Base-by-base conservation (phyloP, 2,113 vertebrate species). In the Fukomys damarensis region DNA sequence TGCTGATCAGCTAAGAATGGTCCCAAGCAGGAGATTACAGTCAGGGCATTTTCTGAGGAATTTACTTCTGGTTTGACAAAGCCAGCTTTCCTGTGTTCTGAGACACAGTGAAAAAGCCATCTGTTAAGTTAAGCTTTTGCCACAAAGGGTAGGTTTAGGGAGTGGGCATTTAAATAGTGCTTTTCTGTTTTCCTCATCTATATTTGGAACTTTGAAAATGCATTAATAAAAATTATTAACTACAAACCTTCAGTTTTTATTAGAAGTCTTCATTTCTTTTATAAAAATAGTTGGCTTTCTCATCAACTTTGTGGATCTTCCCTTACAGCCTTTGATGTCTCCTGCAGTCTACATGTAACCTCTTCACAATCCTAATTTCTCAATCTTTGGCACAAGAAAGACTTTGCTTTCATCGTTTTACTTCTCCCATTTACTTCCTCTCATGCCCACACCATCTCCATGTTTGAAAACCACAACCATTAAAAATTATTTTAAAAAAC, bases 401-500 rank as follows among this genome's bases (percentile, higher is more conserved):
- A 94, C 91, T 96, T 93, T 54, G 93, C 79, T 97, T 89, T 16
- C 35, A n/a, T 96, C 74, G 8, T 95, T 97, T 97, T 63, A 96
- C 77, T 80, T 58, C 95, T 97, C 77, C 80, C 41, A 0, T 94
- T 96, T 92, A 66, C 81, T 97, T 97, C 65, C 65, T 94, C 84
- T 88, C 58, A 28, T 54, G 85, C 85, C 79, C 84, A 58, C 38
- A 61, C 85, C 12, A 56, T 38, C 3, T 41, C 28, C 16, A 65
- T 56, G 4, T 97, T 98, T 98, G 97, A 92, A 98, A 98, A 98
- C 59, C 91, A 83, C 82, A 96, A 94, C 97, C 97, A 98, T 98
- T 98, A 97, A 96, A 98, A 97, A 96, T 93, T 96, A 98, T 97
- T 98, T 98, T 97, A 77, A 79, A 97, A 97, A 98, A 98, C 98